Conservation (phyloP, 37 sponge, comb jelly and placozoan genomes). For the Axinella damicornis region DNA sequence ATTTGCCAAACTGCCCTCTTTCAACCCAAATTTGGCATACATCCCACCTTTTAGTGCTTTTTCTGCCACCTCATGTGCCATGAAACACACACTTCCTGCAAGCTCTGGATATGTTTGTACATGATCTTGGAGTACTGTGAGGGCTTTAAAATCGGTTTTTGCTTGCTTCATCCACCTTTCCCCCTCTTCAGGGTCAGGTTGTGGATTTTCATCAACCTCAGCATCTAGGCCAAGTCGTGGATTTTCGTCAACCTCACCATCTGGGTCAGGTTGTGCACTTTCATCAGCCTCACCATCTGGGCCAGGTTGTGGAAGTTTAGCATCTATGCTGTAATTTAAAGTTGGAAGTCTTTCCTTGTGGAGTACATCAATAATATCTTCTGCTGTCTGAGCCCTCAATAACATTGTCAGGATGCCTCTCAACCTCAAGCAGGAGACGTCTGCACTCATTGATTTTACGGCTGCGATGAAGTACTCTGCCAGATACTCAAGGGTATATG, state of each 20-base stretch:
- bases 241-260: slow-evolving; percentile 5
- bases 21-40: slow-evolving; percentile 37
- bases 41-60: slow-evolving; percentile 67
- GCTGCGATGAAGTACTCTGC: background rate
- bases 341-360: too few relatives aligned
- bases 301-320: background rate
- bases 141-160: slow-evolving; percentile 16
- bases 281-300: background rate
- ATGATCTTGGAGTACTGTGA: too few relatives aligned
- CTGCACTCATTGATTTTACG: too few relatives aligned
- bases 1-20: background rate
- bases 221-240: slow-evolving; percentile 40
- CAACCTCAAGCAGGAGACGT: too few relatives aligned
- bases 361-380: too few relatives aligned
- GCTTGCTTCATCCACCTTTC: slow-evolving; percentile 63
- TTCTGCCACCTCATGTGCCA: slow-evolving; percentile 58
- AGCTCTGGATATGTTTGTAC: too few relatives aligned
- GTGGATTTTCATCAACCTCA: background rate
- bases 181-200: slow-evolving; percentile 29
- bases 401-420: too few relatives aligned
- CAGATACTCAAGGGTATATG: background rate
- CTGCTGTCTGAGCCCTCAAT: too few relatives aligned
- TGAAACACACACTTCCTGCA: slow-evolving; percentile 30
- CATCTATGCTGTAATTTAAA: too few relatives aligned
- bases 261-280: slow-evolving; percentile 22